A percentile compares a stretch with the other conserved stretches of the same genome.
Conservation (phyloP, 2,113 vertebrate species). For the Recurvirostra avosetta region DNA sequence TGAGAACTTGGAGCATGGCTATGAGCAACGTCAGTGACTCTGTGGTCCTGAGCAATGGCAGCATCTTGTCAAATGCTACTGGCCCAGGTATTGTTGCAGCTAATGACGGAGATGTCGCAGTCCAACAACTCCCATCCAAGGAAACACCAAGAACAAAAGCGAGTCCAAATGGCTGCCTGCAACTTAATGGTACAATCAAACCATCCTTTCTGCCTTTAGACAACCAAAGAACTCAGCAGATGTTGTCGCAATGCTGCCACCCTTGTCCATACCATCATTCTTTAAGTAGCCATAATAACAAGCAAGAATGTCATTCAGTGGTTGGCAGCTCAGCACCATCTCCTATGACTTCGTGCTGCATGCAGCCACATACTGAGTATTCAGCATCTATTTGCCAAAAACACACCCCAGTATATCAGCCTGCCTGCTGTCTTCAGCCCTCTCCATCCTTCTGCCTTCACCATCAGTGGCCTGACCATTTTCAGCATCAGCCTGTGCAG, state of each 20-base stretch:
- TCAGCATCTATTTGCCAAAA: conserved; percentile 77
- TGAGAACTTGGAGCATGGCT: conserved; percentile 72
- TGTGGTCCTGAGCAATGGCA: conserved; percentile 73
- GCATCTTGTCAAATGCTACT: conserved; percentile 56
- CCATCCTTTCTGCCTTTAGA: conserved; percentile 75
- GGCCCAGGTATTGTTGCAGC: neutral
- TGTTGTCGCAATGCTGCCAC: conserved; percentile 73
- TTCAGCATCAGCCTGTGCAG: conserved; percentile 83
- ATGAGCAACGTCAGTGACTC: conserved; percentile 69
- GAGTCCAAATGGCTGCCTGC: conserved; percentile 76
- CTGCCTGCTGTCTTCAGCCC: conserved; percentile 81
- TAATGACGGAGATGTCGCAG: conserved; percentile 32
- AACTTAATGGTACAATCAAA: conserved; percentile 74
- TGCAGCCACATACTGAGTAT: conserved; percentile 72
- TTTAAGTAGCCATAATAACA: conserved; percentile 75
- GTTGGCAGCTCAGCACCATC: conserved; percentile 54
- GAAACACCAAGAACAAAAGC: conserved; percentile 68
- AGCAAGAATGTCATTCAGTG: conserved; percentile 77
- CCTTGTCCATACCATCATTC: conserved; percentile 82
- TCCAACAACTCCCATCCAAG: conserved; percentile 55
- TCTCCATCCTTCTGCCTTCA: conserved; percentile 81
- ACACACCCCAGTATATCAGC: conserved; percentile 73
- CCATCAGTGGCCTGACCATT: conserved; percentile 88
- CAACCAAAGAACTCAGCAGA: conserved; percentile 73
- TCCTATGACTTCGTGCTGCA: conserved; percentile 68